Evolutionary conservation across 2,797 vertebrate genomes (phyloP).

Genomic region (Cercopithecus neglectus): DNA sequence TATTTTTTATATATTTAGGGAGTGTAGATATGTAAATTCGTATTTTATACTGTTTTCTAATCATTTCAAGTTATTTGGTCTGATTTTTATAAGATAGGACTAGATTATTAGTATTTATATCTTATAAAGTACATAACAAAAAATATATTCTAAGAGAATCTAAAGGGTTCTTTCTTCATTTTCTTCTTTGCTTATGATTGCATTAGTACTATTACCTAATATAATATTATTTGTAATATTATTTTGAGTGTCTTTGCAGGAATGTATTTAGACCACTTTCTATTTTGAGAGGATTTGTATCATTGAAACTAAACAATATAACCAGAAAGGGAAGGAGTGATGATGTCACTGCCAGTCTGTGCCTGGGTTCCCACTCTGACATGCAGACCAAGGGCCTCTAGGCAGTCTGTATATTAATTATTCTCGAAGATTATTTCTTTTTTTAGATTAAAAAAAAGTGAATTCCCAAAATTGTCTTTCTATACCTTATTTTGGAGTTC

Average conservation of each 20-base stretch:
- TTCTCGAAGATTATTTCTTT: neutral
- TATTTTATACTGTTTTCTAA: neutral
- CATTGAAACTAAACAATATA: neutral
- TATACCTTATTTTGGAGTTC: neutral
- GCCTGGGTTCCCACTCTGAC: neutral
- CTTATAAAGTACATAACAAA: neutral
- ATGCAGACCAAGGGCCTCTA: neutral
- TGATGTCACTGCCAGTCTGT: neutral
- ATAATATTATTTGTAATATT: neutral
- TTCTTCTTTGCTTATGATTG: neutral
- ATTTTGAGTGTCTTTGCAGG: neutral
- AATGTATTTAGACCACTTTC: neutral
- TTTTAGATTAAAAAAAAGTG: neutral
- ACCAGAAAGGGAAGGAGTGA: neutral
- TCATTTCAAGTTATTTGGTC: neutral
- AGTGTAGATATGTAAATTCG: neutral
- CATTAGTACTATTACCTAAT: neutral
- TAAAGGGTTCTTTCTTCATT: neutral
- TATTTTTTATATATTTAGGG: neutral
- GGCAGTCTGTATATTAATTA: neutral
- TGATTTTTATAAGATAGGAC: neutral
- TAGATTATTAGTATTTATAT: neutral
- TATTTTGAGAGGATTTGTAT: conserved; percentile 11
- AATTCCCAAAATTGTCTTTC: neutral
- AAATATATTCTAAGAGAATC: neutral